A percentile compares a stretch with the other conserved stretches of the same genome.
Evolutionary conservation across 2,113 vertebrate genomes (phyloP).

Genomic region (Anolis carolinensis): DNA sequence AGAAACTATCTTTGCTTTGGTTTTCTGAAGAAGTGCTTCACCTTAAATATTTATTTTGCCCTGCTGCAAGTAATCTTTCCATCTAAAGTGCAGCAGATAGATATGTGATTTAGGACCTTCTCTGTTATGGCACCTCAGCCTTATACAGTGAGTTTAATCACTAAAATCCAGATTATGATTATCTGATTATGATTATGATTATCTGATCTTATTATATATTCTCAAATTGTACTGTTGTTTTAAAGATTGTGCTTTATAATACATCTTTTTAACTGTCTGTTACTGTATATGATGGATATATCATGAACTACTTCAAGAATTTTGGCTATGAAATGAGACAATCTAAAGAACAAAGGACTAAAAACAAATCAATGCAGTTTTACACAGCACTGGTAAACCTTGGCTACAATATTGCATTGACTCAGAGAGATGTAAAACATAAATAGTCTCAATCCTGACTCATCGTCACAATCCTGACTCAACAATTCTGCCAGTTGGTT

Average conservation of each 20-base stretch:
- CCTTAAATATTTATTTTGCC: not conserved
- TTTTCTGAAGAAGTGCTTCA: not conserved
- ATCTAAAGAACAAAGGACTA: not conserved
- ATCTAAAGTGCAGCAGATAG: not conserved
- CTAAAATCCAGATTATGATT: not conserved
- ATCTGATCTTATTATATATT: not conserved
- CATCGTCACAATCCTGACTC: not conserved
- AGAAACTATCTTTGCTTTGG: not conserved
- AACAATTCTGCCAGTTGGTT: not conserved
- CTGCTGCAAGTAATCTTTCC: not conserved
- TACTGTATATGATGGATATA: not conserved
- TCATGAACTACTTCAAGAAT: not conserved
- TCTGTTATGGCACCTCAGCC: not conserved
- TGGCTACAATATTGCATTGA: accelerated
- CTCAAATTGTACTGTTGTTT: not conserved
- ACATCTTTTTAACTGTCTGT: not conserved
- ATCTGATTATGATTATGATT: not conserved
- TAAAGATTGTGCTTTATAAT: not conserved
- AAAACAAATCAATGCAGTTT: not conserved
- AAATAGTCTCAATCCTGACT: not conserved
- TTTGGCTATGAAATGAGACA: not conserved
- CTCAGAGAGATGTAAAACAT: not conserved
- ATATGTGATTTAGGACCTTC: not conserved
- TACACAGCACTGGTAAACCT: accelerated
- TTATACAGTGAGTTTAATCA: not conserved